Base-by-base conservation (phyloP, 2,113 vertebrate genomes). In the Corythornis vintsioides region DNA sequence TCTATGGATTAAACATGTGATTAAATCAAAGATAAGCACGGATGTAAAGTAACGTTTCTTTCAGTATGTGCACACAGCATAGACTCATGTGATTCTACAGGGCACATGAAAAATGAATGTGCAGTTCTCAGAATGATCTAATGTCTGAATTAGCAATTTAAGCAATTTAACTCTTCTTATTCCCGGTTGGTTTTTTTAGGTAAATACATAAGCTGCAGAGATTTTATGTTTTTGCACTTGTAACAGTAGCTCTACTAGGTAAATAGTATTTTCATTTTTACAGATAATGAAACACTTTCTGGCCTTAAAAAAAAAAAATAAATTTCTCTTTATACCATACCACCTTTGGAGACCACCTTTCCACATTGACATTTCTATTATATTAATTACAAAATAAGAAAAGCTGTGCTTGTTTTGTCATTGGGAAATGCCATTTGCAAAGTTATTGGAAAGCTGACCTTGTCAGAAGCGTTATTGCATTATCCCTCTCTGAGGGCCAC, bases 361-460 rank as follows among this genome's bases (percentile, higher is more conserved):
- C 80, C 52, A 55, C 90, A 79, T 66, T 95, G 96, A 94, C 79
- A 82, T 96, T 97, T 95, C 86, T 83, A 7, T 95, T 90, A 42
- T 33, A 85, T 81, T 88, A 64, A 90, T 96, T 89, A 87, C 73
- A 79, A 86, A 79, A 65, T 35, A 35, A 83, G 90, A 80, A 77
- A 95, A 93, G 57, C 76, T 60, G 35, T 35, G 33, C 47, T 59
- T 94, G 80, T 94, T 97, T 89, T 88, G 75, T 94, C 89, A 70
- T 42, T 91, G 91, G 89, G 86, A 96, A 95, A 88, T 95, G 87
- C 91, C 94, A 91, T 97, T 95, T 96, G 84, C 83, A 81, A 80
- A 92, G 92, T 86, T 88, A 94, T 83, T 95, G 88, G 89, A 52
- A 93, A 88, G 69, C 93, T 84, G 80, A 74, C 86, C 95, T 97